Base-by-base conservation (phyloP, 1,140 invertebrate species). In the Drosophila serrata region DNA sequence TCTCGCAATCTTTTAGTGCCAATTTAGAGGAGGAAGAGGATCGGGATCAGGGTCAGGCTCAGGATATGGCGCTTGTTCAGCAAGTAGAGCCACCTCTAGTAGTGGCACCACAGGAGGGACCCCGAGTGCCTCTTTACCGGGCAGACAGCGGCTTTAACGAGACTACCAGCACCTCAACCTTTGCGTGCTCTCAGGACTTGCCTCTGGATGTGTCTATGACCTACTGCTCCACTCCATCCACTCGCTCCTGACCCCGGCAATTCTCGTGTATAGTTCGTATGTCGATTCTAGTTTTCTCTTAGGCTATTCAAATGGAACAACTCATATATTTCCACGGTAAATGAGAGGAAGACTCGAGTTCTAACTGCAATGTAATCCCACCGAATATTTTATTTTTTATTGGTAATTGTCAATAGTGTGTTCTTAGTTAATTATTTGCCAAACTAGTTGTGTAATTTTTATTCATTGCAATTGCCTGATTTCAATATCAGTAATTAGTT, bases 121-220 rank as follows among this genome's bases (percentile, higher is more conserved):
- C 67, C 6, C 64, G 68, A 3, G 51, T 72, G 17, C 59, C 59
- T 0, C 78, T 93, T 8, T 90, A 91, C 74, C 80, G 90, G 2
- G 80, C 84, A 0, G 92, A 93, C 39, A 92, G 92, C 45, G 92
- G 92, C n/a, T 93, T 92, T 57, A 93, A 93, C 55, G 92, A 93
- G 49, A 92, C 82, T 6, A 40, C 49, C 27, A 85, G 73, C 60
- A 86, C 62, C 12, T 94, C 91, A 12, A 62, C 73, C 4, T 78
- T 75, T 35, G 81, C 74, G 9, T 81, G 43, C 46, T 90, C 81
- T 7, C 78, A 88, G 53, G 90, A 85, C 12, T 13, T 75, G 39
- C 68, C 57, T n/a, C 8, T 85, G 37, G 86, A 92, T 48, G 75
- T 87, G 0, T 91, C 85, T 6, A 90, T 92, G 81, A 49, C 79